Conservation (phyloP, 2,888 invertebrate species). For the Cylindroiulus punctatus region DNA sequence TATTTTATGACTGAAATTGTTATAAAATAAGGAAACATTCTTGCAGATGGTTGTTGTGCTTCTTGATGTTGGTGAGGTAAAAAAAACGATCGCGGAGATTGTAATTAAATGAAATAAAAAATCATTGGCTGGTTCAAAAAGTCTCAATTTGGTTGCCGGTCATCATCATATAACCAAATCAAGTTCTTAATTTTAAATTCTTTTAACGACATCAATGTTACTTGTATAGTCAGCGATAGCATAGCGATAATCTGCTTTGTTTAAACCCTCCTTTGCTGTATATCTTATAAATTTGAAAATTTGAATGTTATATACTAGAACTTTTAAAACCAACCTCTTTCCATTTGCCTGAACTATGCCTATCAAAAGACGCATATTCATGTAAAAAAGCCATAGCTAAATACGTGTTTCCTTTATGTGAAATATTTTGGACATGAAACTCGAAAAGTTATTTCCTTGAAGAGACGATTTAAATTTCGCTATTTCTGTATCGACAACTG, state of each 20-base stretch:
- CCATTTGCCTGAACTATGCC: neutral
- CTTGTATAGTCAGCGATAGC: too few relatives aligned
- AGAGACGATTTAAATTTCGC: constrained; percentile 44
- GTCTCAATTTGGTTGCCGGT: too few relatives aligned
- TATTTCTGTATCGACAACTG: constrained; percentile 20
- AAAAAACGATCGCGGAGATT: too few relatives aligned
- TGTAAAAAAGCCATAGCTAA: constrained; percentile 16
- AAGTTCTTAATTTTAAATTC: too few relatives aligned
- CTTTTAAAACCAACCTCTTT: constrained; percentile 30
- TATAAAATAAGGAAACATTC: neutral
- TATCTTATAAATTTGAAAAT: too few relatives aligned
- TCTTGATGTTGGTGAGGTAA: neutral
- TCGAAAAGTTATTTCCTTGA: constrained; percentile 21
- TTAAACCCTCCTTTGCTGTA: too few relatives aligned
- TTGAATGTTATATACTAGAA: neutral
- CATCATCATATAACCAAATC: too few relatives aligned
- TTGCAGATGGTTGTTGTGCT: neutral
- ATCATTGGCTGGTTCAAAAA: too few relatives aligned
- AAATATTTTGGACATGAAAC: constrained; percentile 5
- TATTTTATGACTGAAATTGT: neutral
- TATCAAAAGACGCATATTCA: neutral
- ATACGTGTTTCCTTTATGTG: neutral
- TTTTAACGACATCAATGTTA: too few relatives aligned
- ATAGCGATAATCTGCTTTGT: too few relatives aligned
- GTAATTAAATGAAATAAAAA: too few relatives aligned